Evolutionary conservation across 30 jellyfish, hydroid and myxozoan genomes (phyloP), one percentile per base, ranked within the genome.

Genomic region (Aurelia sp.): DNA sequence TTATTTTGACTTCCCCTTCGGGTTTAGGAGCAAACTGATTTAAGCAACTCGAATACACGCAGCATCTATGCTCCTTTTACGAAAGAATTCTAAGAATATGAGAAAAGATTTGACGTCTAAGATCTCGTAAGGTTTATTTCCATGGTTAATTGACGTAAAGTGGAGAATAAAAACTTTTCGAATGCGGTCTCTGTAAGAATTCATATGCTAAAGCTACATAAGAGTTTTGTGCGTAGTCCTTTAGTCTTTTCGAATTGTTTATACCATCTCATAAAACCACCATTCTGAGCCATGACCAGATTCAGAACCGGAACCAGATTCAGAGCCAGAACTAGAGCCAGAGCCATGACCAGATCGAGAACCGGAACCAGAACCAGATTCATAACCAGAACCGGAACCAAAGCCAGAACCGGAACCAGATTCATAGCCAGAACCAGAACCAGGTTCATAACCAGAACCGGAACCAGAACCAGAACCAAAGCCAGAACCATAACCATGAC

Each of bases 401-500:
- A 67, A 21, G 13, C 91, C 91, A 41, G 90, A 79, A 6, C 84
- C 91, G 12, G 84, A 81, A 0, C 84, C 91, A 0, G 72, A 8
- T 0, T 84, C 84, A 0, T 19, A 22, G 18, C 91, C 84, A 3
- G 76, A 50, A 0, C 76, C 84, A 18, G 17, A 24, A 9, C 85
- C 91, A n/a, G 78, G 57, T 0, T 80, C 91, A 0, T 0, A n/a
- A 0, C 91, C 91, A 11, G 71, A 18, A 31, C 91, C 91, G 0
- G 31, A 17, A 1, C 91, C 91, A 7, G 55, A 15, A 24, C 91
- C 91, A 1, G 59, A 44, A 0, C 77, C 84, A 67, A 21, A 21
- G n/a, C 84, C 91, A 0, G 91, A 81, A 18, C 84, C 84, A 72
- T 21, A 20, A 38, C 91, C 91, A 53, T 75, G 70, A 8, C 78